phyloP scores from a whole-genome alignment of 2,113 vertebrate species.

The Atherinomorus stipes region DNA sequence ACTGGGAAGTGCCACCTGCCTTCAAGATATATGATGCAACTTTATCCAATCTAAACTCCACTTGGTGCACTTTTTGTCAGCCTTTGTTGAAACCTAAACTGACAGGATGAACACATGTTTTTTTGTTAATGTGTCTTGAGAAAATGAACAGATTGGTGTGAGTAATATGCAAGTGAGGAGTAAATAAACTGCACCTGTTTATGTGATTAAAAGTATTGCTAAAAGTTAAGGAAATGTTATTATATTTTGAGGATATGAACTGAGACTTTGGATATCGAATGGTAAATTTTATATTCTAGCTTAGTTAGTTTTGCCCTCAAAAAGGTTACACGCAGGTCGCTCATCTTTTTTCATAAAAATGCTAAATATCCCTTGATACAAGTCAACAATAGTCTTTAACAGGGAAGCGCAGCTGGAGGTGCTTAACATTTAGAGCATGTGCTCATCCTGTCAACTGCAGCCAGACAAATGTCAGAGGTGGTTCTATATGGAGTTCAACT shows the following conservation, averaged over 20 bases:
- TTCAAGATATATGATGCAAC: constrained; percentile 65
- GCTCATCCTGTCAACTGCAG: constrained; percentile 72
- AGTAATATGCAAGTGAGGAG: constrained; percentile 33
- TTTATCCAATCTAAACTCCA: constrained; percentile 63
- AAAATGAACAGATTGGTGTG: constrained; percentile 58
- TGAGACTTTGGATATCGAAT: neutral
- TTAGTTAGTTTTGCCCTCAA: constrained; percentile 35
- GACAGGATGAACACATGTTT: constrained; percentile 53
- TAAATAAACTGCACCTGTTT: constrained; percentile 18
- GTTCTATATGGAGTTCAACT: constrained; percentile 70
- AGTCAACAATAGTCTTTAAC: constrained; percentile 81
- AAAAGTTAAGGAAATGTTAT: constrained; percentile 17
- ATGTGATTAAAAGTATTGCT: constrained; percentile 6
- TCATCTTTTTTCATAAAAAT: constrained; percentile 56
- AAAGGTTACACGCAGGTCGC: constrained; percentile 35
- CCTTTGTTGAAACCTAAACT: constrained; percentile 65
- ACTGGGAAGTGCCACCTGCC: constrained; percentile 61
- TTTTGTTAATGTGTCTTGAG: constrained; percentile 41
- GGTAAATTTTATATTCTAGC: constrained; percentile 8
- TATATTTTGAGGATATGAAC: neutral
- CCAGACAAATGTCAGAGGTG: constrained; percentile 76
- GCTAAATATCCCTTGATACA: constrained; percentile 58
- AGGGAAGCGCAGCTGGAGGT: constrained; percentile 81
- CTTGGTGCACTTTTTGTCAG: constrained; percentile 65
- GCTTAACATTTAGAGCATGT: constrained; percentile 74